A percentile compares a stretch with the other conserved stretches of the same genome.
These are phyloP conservation scores for Norana najaformis DNA, from an alignment of 2,888 invertebrate species.

Conservation along the genomic window DNA sequence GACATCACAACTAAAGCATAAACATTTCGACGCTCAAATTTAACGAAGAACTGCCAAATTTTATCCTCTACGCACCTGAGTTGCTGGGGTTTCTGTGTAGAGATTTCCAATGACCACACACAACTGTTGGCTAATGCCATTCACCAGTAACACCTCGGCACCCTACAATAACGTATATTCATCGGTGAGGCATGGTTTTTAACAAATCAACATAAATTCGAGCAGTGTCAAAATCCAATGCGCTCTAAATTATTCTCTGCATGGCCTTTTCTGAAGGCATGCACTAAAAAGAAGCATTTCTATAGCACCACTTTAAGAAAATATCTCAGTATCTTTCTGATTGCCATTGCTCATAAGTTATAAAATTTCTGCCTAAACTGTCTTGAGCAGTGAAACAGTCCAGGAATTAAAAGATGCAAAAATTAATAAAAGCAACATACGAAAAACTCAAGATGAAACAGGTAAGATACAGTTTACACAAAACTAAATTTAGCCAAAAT, in stretches of 20 bases:
- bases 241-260: background rate
- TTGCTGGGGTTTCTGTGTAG: constrained; percentile 42
- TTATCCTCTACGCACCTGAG: background rate
- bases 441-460: background rate
- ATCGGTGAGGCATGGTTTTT: background rate
- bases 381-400: background rate
- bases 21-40: background rate
- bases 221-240: too few relatives aligned
- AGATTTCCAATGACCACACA: constrained; percentile 52
- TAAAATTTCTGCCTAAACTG: background rate
- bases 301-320: background rate
- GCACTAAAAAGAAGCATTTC: too few relatives aligned
- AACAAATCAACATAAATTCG: background rate
- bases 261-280: background rate
- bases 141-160: constrained; percentile 51
- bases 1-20: background rate
- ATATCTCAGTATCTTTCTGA: background rate
- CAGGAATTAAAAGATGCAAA: background rate
- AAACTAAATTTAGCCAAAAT: background rate
- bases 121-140: constrained; percentile 53
- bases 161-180: constrained; percentile 46
- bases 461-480: background rate
- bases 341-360: background rate
- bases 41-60: background rate
- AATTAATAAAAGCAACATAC: too few relatives aligned